A percentile compares a stretch with the other conserved stretches of the same genome.
These are phyloP conservation scores for Corydoras maculifer DNA, from an alignment of 2,113 vertebrate genomes.

Conservation along the genomic window DNA sequence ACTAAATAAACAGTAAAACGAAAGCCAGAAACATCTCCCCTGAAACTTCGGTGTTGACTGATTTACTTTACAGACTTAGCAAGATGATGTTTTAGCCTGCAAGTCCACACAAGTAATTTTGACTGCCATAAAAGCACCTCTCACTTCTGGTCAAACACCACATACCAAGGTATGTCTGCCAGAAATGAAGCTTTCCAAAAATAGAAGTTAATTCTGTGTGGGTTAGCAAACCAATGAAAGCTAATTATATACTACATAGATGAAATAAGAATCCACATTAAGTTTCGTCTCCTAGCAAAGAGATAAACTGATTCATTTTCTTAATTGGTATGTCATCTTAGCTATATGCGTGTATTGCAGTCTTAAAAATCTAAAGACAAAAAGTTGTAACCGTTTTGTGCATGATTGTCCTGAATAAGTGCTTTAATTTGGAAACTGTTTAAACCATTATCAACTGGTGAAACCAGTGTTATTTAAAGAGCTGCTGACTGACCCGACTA, in stretches of 20 bases:
- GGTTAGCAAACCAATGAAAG: conserved; percentile 10
- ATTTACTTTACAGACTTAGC: conserved; percentile 26
- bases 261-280: conserved; percentile 12
- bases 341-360: background rate
- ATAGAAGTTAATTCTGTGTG: conserved; percentile 15
- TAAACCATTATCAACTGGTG: background rate
- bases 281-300: too few species aligned
- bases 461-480: conserved; percentile 4
- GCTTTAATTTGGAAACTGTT: conserved; percentile 5
- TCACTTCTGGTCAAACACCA: conserved; percentile 31
- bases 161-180: conserved; percentile 17
- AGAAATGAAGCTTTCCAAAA: conserved; percentile 24
- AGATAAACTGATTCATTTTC: background rate
- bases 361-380: background rate
- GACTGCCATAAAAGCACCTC: conserved; percentile 31
- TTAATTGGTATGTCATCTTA: too few species aligned
- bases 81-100: conserved; percentile 21
- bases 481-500: background rate
- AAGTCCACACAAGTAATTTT: conserved; percentile 21
- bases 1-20: conserved; percentile 19
- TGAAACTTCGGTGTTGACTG: conserved; percentile 25
- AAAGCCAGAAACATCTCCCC: background rate
- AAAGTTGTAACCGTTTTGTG: background rate
- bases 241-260: conserved; percentile 7
- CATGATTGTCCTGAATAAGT: background rate